Evolutionary conservation across 2,888 invertebrate genomes (phyloP).

Genomic region (Eupithecia vulgata): DNA sequence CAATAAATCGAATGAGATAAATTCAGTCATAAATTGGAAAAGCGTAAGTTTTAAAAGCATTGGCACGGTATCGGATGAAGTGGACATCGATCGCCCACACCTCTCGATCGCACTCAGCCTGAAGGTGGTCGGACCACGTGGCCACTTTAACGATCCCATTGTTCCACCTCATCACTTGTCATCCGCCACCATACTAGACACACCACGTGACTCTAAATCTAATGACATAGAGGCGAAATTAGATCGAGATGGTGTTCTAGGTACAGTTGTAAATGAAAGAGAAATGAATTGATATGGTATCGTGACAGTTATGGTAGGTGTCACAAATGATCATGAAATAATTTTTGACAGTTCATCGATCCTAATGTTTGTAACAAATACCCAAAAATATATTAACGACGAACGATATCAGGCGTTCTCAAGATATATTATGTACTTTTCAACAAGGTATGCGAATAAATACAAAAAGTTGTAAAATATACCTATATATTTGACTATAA

Average conservation of each 20-base stretch:
- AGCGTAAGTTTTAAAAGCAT: conserved; percentile 18
- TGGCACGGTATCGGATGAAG: conserved; percentile 24
- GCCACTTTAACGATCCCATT: conserved; percentile 80
- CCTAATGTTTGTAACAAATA: conserved; percentile 49
- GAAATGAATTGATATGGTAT: conserved; percentile 68
- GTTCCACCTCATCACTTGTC: conserved; percentile 76
- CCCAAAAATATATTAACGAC: not conserved
- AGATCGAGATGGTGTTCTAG: conserved; percentile 17
- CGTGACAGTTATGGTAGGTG: conserved; percentile 73
- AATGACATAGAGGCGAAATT: conserved; percentile 51
- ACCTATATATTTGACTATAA: not conserved
- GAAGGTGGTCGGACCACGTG: conserved; percentile 75
- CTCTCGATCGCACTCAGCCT: conserved; percentile 48
- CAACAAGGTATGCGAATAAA: not conserved
- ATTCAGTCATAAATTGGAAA: conserved; percentile 12
- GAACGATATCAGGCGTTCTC: not conserved
- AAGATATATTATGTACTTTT: not conserved
- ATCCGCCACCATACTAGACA: conserved; percentile 1
- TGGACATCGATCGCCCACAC: conserved; percentile 36
- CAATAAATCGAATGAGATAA: conserved; percentile 6
- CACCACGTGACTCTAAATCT: conserved; percentile 41
- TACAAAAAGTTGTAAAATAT: not conserved
- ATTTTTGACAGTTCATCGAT: conserved; percentile 76
- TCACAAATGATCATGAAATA: conserved; percentile 71
- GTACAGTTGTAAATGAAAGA: conserved; percentile 50